Evolutionary conservation across 1,140 invertebrate genomes (phyloP), one percentile per base, ranked within the genome.

Genomic region (Oncopeltus fasciatus): DNA sequence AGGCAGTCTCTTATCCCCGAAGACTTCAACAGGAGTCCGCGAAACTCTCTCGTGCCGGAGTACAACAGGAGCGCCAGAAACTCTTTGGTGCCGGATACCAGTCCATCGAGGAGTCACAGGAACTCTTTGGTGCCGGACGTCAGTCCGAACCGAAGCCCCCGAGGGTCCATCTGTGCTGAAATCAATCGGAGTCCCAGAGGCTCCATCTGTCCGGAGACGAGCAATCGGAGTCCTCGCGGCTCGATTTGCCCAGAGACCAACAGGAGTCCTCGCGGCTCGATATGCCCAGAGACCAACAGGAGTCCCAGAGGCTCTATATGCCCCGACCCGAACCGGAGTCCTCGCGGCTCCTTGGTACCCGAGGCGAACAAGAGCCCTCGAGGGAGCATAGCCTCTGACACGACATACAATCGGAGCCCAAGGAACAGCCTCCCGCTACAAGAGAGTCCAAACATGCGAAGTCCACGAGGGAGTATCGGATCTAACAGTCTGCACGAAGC

Each of bases 241-340:
- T 69, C 68, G 46, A 57, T 70, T n/a, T 60, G 61, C 2, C 68
- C 70, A 0, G 67, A 69, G 2, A 16, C 59, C 1, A 33, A 29
- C 1, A 27, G 57, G 9, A 70, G 75, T 77, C 61, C 80, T 76
- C 24, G 80, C 77, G 67, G 77, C 74, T 20, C 27, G 2, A 59
- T 63, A 57, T 24, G 27, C 12, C 60, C 63, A 2, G 59, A 33
- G 1, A 56, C 29, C 11, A 60, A 75, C 0, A 73, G 76, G 0
- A 82, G 80, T 71, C 83, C 82, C 0, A 69, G 83, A 62, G 81
- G 80, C 0, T 83, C 81, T 53, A 76, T 84, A 64, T 76, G 69
- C 70, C 64, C 68, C 20, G 74, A 76, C 26, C 60, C 65, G 24
- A 70, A 70, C n/a, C 63, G 68, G 43, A 72, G 69, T 53, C 70